Evolutionary conservation across 1,140 invertebrate genomes (phyloP), one percentile per base, ranked within the genome.

Genomic region (Venustaconcha ellipsiformis): DNA sequence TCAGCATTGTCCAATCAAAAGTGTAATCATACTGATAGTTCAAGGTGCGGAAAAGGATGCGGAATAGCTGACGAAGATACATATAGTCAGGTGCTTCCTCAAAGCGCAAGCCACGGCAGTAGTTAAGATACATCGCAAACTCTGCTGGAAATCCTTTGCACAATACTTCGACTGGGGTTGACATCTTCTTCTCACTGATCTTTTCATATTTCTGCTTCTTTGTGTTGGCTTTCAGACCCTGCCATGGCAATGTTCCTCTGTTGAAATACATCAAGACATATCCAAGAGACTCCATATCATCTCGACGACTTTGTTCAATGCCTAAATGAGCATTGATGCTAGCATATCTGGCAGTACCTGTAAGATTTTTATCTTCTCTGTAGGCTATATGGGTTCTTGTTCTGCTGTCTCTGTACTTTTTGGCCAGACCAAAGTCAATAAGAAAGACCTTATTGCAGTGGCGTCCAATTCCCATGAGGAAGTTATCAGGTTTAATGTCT

Each of bases 1-100:
- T 98, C 88, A 99, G 92, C 95, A 99, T 96, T 83, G 98, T 99
- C 99, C 99, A 99, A 91, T 99, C 98, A 92, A 99, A 99, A 82
- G 96, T 97, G 92, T 99, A 99, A 91, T 99, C 98, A 91, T 99
- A 99, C 91, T 98, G 97, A 91, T 99, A 98, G 91, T 99, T 99
- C 85, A 99, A 93, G 79, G 98, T 99, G 88, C 98, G 95, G 93
- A 99, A 99, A 85, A 99, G 93, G 89, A 99, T 99, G 86, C 97
- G 95, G 93, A 99, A 99, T 72, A 99, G 92, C 91, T 99, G 97
- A 87, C 97, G 94, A 71, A 99, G 93, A 92, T 99, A 99, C 96
- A 98, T 98, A 90, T 99, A 99, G 89, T 99, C 97, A 20, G 97
- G 97, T 69, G 94, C 94, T 91, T 99, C 97, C 90, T 99, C 97